A percentile compares a stretch with the other conserved stretches of the same genome.
These are phyloP conservation scores for Yponomeuta cagnagella DNA, from an alignment of 2,888 invertebrate genomes.

Conservation along the genomic window DNA sequence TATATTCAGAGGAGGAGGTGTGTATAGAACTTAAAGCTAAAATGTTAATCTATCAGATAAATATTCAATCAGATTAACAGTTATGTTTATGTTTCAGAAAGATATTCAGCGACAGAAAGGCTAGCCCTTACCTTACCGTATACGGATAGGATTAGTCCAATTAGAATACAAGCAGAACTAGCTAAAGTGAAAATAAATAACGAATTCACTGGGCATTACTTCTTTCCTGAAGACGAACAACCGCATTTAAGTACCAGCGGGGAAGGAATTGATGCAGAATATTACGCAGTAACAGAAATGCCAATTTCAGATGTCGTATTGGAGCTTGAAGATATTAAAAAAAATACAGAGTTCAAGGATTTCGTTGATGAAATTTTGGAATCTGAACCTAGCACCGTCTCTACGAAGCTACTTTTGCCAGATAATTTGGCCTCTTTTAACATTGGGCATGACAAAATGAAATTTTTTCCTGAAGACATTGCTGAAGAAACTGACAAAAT, in stretches of 20 bases:
- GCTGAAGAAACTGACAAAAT: slow-evolving; percentile 27
- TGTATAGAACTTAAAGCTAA: neutral
- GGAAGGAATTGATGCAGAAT: slow-evolving; percentile 47
- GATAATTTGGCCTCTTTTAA: slow-evolving; percentile 38
- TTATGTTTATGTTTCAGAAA: slow-evolving; percentile 36
- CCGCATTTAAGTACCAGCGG: slow-evolving; percentile 29
- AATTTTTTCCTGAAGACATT: slow-evolving; percentile 45
- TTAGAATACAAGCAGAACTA: slow-evolving; percentile 57
- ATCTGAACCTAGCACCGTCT: slow-evolving; percentile 37
- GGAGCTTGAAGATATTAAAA: slow-evolving; percentile 56
- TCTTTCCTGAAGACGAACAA: slow-evolving; percentile 55
- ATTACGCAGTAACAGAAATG: slow-evolving; percentile 39
- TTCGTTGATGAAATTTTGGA: slow-evolving; percentile 65
- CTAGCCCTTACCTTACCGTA: slow-evolving; percentile 28
- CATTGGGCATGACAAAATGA: slow-evolving; percentile 41
- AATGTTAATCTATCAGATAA: too few species aligned
- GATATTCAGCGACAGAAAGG: slow-evolving; percentile 29
- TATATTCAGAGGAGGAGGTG: slow-evolving; percentile 59
- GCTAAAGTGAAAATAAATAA: slow-evolving; percentile 44
- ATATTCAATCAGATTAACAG: too few species aligned
- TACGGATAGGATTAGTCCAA: slow-evolving; percentile 36
- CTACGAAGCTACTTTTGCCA: slow-evolving; percentile 30
- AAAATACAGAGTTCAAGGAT: slow-evolving; percentile 48
- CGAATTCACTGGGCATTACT: slow-evolving; percentile 62
- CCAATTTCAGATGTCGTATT: slow-evolving; percentile 47